A percentile compares a stretch with the other conserved stretches of the same genome.
Evolutionary conservation across 2,797 vertebrate genomes (phyloP).

Genomic region (Carapus acus): DNA sequence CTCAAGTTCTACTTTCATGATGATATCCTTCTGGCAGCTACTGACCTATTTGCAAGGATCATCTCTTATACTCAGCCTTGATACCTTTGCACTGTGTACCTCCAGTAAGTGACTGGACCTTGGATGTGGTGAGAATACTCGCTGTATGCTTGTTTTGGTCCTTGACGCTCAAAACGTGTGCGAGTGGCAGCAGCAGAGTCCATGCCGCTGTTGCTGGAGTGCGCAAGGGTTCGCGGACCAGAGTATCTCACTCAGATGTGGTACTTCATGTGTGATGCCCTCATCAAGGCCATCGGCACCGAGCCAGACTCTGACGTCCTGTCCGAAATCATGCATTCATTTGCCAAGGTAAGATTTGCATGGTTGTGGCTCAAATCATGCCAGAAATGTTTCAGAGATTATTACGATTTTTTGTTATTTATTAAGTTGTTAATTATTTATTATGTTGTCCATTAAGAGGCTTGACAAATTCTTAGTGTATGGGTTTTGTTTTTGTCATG

Average conservation of each 20-base stretch:
- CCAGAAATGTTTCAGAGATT: no score
- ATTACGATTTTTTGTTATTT: no score
- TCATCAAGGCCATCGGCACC: slow-evolving; percentile 97
- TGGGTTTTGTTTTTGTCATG: not conserved
- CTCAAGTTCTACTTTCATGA: slow-evolving; percentile 99
- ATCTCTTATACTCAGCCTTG: no score
- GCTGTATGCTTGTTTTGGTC: slow-evolving; percentile 25
- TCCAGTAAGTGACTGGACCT: no score
- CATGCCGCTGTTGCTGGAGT: slow-evolving; percentile 95
- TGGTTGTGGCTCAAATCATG: no score
- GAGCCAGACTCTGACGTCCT: slow-evolving; percentile 96
- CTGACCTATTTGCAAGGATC: no score
- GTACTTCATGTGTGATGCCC: slow-evolving; percentile 98
- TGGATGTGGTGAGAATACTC: no score
- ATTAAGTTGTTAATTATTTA: no score
- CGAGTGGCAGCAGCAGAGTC: slow-evolving; percentile 95
- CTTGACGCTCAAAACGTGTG: slow-evolving; percentile 82
- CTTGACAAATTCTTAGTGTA: no score
- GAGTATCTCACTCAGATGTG: slow-evolving; percentile 99
- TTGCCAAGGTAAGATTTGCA: slow-evolving; percentile 83
- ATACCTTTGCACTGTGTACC: no score
- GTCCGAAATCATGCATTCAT: slow-evolving; percentile 98
- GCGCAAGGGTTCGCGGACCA: slow-evolving; percentile 87
- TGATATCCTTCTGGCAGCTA: slow-evolving; percentile 84
- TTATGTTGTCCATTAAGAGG: no score